Percentiles rank a stretch among this genome's conserved stretches.
These are phyloP conservation scores for Leptonema lineaticorne DNA, from an alignment of 1,140 invertebrate genomes.

Conservation along the genomic window DNA sequence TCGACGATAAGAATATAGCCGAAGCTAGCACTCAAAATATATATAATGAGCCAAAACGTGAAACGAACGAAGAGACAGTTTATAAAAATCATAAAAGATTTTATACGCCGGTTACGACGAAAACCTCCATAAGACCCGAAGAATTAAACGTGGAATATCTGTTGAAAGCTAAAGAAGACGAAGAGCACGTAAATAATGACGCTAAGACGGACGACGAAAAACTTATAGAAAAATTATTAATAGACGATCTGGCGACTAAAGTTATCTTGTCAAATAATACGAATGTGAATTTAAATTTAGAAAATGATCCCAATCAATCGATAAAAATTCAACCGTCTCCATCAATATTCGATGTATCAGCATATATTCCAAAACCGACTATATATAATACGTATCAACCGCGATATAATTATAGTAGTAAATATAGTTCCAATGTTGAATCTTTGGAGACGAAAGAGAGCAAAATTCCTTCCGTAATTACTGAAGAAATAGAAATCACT, in stretches of 20 bases:
- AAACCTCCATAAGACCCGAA: slow-evolving; percentile 46
- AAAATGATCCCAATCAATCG: too few relatives aligned
- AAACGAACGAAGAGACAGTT: slow-evolving; percentile 40
- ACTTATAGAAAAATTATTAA: slow-evolving; percentile 12
- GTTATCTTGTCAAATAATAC: slow-evolving; percentile 5
- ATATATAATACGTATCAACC: slow-evolving; percentile 14
- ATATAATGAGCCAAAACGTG: slow-evolving; percentile 50
- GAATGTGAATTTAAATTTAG: background rate
- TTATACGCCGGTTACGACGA: slow-evolving; percentile 49
- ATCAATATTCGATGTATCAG: slow-evolving; percentile 45
- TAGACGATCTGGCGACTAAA: slow-evolving; percentile 10
- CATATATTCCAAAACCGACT: slow-evolving; percentile 44
- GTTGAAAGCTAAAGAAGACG: slow-evolving; percentile 27
- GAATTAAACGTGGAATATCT: slow-evolving; percentile 41
- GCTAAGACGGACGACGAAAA: background rate
- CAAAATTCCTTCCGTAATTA: background rate
- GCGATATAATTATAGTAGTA: slow-evolving; percentile 36
- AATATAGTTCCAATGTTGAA: slow-evolving; percentile 29
- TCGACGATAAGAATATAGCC: background rate
- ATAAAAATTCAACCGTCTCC: slow-evolving; percentile 9
- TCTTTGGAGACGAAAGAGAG: background rate
- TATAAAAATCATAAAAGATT: slow-evolving; percentile 49
- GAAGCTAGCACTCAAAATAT: slow-evolving; percentile 47
- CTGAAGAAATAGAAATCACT: background rate
- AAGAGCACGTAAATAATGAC: background rate